Evolutionary conservation across 2,888 invertebrate species (phyloP).

Genomic region (Tribolium freemani): DNA sequence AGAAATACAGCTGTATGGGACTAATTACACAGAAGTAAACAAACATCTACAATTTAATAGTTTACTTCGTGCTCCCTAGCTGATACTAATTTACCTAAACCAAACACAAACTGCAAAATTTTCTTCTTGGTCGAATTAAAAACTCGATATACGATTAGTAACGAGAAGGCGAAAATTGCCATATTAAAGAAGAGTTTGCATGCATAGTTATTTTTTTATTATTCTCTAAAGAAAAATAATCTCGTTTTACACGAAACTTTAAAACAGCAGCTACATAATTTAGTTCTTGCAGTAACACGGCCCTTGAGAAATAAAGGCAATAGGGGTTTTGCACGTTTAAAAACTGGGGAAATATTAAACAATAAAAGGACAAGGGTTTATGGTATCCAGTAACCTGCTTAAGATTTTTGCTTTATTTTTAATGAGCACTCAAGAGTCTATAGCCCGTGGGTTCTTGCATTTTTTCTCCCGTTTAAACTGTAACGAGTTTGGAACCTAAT

Average conservation of each 20-base stretch:
- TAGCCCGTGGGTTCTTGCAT: neutral
- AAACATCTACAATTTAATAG: too few species aligned
- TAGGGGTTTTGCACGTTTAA: slow-evolving; percentile 7
- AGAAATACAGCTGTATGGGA: too few species aligned
- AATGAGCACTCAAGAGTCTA: neutral
- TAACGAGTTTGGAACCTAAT: slow-evolving; percentile 49
- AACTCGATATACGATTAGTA: neutral
- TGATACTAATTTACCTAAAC: too few species aligned
- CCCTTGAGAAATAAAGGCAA: slow-evolving; percentile 30
- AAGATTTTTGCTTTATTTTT: too few species aligned
- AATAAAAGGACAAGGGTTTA: neutral
- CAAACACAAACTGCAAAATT: too few species aligned
- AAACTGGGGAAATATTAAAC: slow-evolving; percentile 27
- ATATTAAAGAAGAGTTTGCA: slow-evolving; percentile 16
- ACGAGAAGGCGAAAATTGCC: slow-evolving; percentile 1
- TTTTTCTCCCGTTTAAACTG: slow-evolving; percentile 19
- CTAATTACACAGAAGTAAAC: too few species aligned
- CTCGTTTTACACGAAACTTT: slow-evolving; percentile 38
- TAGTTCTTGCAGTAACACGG: slow-evolving; percentile 27
- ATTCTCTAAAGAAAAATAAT: slow-evolving; percentile 43
- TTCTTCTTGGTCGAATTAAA: too few species aligned
- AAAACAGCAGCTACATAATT: slow-evolving; percentile 36
- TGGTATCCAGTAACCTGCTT: neutral
- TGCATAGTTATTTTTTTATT: slow-evolving; percentile 36
- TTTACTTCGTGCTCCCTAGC: too few species aligned